Evolutionary conservation across 2,888 invertebrate genomes (phyloP), one percentile per base, ranked within the genome.

Genomic region (Pseudoips prasinana): DNA sequence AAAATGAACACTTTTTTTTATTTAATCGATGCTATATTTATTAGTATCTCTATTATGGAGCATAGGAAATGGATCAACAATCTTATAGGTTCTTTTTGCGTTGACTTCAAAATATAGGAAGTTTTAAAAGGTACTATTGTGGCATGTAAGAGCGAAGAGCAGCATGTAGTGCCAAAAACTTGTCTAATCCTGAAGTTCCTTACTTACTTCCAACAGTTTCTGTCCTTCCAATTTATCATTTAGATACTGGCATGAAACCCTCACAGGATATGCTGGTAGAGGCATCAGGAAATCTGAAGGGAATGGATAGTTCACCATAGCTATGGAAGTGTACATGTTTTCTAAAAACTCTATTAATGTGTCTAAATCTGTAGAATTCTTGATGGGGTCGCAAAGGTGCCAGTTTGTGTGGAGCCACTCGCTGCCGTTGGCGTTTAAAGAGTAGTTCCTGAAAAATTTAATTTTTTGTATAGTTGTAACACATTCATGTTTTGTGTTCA

Each of bases 261-360:
- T 82, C 17, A 98, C 94, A 0, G 98, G 98, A 78, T 95, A 91
- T 0, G 93, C 96, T 0, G 98, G 98, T 10, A 99, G 69, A 0
- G 94, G 92, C 27, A 92, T 90, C 29, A 99, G 81, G 74, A 99
- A 99, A 60, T 92, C 91, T 0, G 94, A 92, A 0, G 94, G 84
- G 72, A 98, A 99, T 0, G 99, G 98, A 77, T 99, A 99, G 84
- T 99, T 95, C 8, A 94, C 94, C 98, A 98, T 98, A 0, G 97
- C 98, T 46, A 98, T 75, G 58, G 94, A 94, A 5, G 91, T 91
- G 71, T 95, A 96, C 49, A 95, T 91, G 41, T 93, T 91, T 18
- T 80, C 67, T 1, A 98, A 76, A 91, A 94, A 98, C 22, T 91
- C 90, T 46, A 94, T 88, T 7, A 98, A 83, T 0, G 29, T 24